Evolutionary conservation across 2,888 invertebrate species (phyloP).

Genomic region (Habrosyne pyritoides): DNA sequence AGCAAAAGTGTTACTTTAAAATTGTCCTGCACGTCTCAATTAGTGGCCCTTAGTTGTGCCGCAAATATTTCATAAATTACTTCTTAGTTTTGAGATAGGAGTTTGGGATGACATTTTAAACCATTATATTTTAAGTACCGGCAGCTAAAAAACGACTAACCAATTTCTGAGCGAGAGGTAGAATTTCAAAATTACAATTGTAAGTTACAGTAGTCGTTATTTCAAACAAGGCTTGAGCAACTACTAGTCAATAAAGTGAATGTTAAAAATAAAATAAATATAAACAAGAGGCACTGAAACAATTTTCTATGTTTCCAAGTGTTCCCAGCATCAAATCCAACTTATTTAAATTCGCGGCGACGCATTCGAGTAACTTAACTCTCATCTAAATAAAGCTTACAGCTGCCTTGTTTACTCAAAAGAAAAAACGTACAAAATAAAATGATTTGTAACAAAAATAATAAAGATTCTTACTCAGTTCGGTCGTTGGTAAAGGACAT

Average conservation of each 20-base stretch:
- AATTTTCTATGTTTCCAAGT: constrained; percentile 5
- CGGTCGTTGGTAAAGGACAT: constrained; percentile 79
- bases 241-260: constrained; percentile 7
- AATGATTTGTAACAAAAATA: constrained; percentile 76
- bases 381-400: constrained; percentile 76
- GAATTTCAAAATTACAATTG: not conserved
- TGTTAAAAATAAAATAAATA: constrained; percentile 19
- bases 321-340: constrained; percentile 50
- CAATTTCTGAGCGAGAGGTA: not conserved
- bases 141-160: not conserved
- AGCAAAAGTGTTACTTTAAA: constrained; percentile 58
- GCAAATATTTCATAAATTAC: constrained; percentile 48
- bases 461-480: constrained; percentile 73
- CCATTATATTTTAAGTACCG: not conserved
- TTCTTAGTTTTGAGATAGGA: constrained; percentile 12
- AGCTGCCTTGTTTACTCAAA: constrained; percentile 69
- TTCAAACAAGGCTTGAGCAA: not conserved
- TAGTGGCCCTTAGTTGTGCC: constrained; percentile 59
- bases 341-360: constrained; percentile 61
- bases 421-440: constrained; percentile 70
- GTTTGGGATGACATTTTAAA: not conserved
- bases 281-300: constrained; percentile 16
- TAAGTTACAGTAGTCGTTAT: not conserved
- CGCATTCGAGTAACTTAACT: constrained; percentile 24
- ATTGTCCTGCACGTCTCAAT: constrained; percentile 67